A percentile compares a stretch with the other conserved stretches of the same genome.
phyloP scores from a whole-genome alignment of 2,888 invertebrate species.

The Dryomyza anilis region DNA sequence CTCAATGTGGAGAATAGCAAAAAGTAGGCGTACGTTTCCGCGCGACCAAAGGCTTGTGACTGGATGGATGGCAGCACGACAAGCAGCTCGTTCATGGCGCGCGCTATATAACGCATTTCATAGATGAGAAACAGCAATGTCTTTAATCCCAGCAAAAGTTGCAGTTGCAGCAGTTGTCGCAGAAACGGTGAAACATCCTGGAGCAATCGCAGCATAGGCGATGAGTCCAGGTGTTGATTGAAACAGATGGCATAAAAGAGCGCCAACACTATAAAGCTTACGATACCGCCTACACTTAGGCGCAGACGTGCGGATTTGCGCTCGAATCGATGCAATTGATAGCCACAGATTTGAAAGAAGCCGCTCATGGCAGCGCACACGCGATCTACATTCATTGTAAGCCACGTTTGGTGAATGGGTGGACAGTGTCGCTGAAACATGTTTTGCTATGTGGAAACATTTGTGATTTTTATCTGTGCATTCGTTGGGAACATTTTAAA shows the following conservation, averaged over 20 bases:
- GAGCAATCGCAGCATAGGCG: constrained; percentile 43
- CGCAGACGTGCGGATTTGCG: constrained; percentile 35
- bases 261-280: constrained; percentile 36
- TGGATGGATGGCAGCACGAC: constrained; percentile 29
- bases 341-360: constrained; percentile 40
- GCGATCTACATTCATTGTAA: constrained; percentile 42
- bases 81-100: constrained; percentile 38
- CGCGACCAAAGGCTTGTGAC: too few relatives aligned
- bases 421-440: too few relatives aligned
- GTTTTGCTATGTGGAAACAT: too few relatives aligned
- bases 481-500: not conserved
- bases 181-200: constrained; percentile 49
- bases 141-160: constrained; percentile 47
- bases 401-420: not conserved
- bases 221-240: constrained; percentile 46
- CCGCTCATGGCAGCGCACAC: constrained; percentile 40
- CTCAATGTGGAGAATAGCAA: constrained; percentile 44
- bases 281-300: constrained; percentile 35
- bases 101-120: constrained; percentile 38
- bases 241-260: constrained; percentile 44
- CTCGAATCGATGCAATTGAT: constrained; percentile 42
- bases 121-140: constrained; percentile 42
- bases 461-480: constrained; percentile 22
- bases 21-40: constrained; percentile 39
- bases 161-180: constrained; percentile 41